phyloP scores from a whole-genome alignment of 2,797 vertebrate species.

The Silurus aristotelis region DNA sequence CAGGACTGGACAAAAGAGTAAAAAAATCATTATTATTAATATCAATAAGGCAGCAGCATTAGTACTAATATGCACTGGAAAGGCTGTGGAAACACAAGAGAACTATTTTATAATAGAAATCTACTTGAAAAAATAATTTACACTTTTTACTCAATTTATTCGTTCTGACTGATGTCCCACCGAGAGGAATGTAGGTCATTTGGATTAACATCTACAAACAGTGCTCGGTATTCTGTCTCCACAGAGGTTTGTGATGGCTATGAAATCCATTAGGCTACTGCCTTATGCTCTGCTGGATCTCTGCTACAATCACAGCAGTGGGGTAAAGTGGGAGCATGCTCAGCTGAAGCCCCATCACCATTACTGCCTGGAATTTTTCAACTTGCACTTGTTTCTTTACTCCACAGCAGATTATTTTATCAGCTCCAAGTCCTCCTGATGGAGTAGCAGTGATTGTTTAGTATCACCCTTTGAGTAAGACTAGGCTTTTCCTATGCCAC shows the following conservation, averaged over 20 bases:
- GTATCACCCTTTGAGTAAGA: background rate
- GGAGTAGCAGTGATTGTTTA: background rate
- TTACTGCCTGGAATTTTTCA: background rate
- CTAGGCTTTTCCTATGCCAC: constrained; percentile 14
- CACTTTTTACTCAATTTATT: background rate
- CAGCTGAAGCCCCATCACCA: background rate
- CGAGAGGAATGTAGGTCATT: constrained; percentile 16
- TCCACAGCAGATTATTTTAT: background rate
- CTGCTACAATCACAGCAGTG: constrained; percentile 10
- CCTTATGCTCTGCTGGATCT: background rate
- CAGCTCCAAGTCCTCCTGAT: background rate
- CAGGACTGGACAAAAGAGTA: constrained; percentile 62
- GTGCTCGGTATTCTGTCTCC: constrained; percentile 20
- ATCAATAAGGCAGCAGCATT: background rate
- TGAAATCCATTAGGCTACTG: constrained; percentile 23
- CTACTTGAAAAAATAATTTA: background rate
- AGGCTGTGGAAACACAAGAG: background rate
- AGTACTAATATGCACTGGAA: background rate
- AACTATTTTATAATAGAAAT: background rate
- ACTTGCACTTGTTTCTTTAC: background rate
- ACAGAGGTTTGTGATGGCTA: constrained; percentile 40
- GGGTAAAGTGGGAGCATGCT: background rate
- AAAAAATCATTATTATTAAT: background rate
- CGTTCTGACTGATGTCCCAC: background rate
- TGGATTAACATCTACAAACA: constrained; percentile 33